These are phyloP conservation scores for Aulostomus chinensis DNA, from an alignment of 2,797 vertebrate genomes.

Conservation along the genomic window DNA sequence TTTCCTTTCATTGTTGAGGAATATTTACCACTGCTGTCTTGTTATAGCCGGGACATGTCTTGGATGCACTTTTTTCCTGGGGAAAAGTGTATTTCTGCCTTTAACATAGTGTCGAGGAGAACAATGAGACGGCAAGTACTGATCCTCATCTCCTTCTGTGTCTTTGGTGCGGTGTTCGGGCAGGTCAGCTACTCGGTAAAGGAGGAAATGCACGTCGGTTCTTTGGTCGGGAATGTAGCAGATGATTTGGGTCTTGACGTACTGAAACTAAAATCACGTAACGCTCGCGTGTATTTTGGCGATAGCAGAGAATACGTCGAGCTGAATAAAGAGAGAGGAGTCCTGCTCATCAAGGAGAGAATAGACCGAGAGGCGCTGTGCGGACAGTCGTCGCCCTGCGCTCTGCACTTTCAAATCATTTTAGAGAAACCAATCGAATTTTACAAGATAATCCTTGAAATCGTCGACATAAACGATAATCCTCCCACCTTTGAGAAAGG, in stretches of 20 bases:
- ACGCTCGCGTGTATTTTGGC: slow-evolving; percentile 72
- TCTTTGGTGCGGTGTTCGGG: slow-evolving; percentile 60
- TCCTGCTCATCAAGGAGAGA: slow-evolving; percentile 79
- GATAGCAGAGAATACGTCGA: slow-evolving; percentile 75
- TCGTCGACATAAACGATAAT: slow-evolving; percentile 72
- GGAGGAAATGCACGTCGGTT: slow-evolving; percentile 82
- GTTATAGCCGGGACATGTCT: background rate
- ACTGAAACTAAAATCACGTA: slow-evolving; percentile 68
- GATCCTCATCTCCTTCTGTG: slow-evolving; percentile 74
- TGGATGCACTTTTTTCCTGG: background rate
- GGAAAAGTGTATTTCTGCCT: background rate
- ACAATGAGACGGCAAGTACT: slow-evolving; percentile 79
- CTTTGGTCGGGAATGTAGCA: slow-evolving; percentile 55
- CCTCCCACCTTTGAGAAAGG: slow-evolving; percentile 53
- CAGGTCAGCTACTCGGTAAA: slow-evolving; percentile 84
- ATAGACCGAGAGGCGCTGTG: slow-evolving; percentile 80
- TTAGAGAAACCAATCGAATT: slow-evolving; percentile 70
- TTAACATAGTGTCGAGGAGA: slow-evolving; percentile 16
- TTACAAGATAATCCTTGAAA: slow-evolving; percentile 60
- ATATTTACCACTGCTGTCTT: background rate
- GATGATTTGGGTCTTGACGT: slow-evolving; percentile 61
- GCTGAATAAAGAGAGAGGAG: slow-evolving; percentile 76
- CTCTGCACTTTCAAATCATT: slow-evolving; percentile 55
- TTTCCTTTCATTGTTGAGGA: background rate
- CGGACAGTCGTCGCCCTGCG: slow-evolving; percentile 58